Evolutionary conservation across 2,113 vertebrate genomes (phyloP).

Genomic region (Acanthisitta chloris): DNA sequence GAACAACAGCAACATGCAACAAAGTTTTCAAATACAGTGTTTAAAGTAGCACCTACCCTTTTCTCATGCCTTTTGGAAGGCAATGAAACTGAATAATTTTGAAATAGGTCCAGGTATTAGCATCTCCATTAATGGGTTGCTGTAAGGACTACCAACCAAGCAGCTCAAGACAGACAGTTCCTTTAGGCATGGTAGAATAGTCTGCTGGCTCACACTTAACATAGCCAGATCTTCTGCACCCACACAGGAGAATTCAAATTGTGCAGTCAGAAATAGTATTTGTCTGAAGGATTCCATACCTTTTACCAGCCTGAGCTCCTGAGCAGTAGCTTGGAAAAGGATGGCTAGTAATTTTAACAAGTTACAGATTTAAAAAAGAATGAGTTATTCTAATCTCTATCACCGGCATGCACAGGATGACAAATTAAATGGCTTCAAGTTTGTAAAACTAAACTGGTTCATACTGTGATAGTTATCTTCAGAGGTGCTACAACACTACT

Average conservation of each 20-base stretch:
- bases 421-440: neutral
- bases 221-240: neutral
- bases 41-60: neutral
- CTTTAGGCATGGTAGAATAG: neutral
- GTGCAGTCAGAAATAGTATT: neutral
- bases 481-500: neutral
- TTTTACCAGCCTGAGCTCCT: neutral
- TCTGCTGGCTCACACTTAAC: neutral
- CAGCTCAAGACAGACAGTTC: neutral
- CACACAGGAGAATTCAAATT: neutral
- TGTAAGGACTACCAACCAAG: neutral
- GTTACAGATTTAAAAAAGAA: neutral
- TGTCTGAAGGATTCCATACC: neutral
- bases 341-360: neutral
- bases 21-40: neutral
- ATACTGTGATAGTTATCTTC: neutral
- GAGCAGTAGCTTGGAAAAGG: neutral
- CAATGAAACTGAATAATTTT: neutral
- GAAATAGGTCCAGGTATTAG: neutral
- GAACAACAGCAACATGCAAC: neutral
- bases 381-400: neutral
- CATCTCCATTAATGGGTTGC: neutral
- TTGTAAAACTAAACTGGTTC: neutral
- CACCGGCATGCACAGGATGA: neutral
- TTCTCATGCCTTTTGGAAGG: neutral